Conservation (phyloP, 2,797 vertebrate genomes). For the Percopsis omiscomaycus region DNA sequence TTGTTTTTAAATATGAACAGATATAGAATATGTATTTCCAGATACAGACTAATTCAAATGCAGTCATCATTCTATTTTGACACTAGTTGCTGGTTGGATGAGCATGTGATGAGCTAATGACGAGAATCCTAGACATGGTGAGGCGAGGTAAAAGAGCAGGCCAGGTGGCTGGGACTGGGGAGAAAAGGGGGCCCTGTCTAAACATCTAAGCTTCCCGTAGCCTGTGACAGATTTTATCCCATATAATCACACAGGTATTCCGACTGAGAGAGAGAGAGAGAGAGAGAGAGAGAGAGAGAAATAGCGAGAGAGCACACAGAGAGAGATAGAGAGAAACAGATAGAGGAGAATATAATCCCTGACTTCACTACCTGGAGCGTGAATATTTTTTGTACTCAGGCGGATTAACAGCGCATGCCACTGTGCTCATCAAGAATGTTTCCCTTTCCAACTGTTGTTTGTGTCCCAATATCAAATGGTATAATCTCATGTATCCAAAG, state of each 20-base stretch:
- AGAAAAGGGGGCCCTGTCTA: too few species aligned
- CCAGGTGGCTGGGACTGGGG: too few species aligned
- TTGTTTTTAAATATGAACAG: too few species aligned
- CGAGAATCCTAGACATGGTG: not conserved
- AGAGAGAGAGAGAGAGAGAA: not conserved
- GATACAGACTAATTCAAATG: too few species aligned
- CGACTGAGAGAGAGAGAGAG: not conserved
- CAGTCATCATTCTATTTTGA: not conserved
- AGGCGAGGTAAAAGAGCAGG: too few species aligned
- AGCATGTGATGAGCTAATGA: not conserved
- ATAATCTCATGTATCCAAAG: not conserved
- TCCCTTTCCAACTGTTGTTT: not conserved
- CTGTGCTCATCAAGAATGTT: not conserved
- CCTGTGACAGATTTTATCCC: slow-evolving; percentile 10
- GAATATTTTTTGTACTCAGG: slow-evolving; percentile 1
- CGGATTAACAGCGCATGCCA: not conserved
- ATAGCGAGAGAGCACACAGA: not conserved
- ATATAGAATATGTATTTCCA: too few species aligned
- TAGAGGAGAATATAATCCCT: not conserved
- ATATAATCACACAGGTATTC: slow-evolving; percentile 12
- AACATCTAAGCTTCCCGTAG: not conserved
- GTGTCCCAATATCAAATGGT: not conserved
- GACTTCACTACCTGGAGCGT: slow-evolving; percentile 12
- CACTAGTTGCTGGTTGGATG: not conserved
- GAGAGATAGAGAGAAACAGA: not conserved